These are phyloP conservation scores for Sander lucioperca DNA, from an alignment of 2,113 vertebrate genomes.

Conservation along the genomic window DNA sequence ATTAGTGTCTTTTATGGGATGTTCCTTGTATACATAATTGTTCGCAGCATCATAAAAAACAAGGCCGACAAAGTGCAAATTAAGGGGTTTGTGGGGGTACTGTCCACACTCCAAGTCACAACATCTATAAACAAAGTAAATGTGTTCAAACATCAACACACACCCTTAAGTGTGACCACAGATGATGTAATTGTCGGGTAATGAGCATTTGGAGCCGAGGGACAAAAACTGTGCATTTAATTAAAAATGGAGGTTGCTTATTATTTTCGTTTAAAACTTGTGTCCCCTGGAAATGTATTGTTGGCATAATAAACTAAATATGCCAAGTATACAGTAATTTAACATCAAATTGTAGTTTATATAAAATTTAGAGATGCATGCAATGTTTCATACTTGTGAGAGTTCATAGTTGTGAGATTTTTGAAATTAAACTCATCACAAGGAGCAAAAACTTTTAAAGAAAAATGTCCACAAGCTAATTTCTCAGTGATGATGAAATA, in stretches of 20 bases:
- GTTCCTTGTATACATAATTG: slow-evolving; percentile 80
- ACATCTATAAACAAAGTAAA: slow-evolving; percentile 75
- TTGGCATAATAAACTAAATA: slow-evolving; percentile 18
- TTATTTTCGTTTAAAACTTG: slow-evolving; percentile 49
- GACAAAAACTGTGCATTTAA: slow-evolving; percentile 54
- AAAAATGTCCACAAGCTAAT: not conserved
- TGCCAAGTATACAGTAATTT: not conserved
- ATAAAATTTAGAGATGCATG: not conserved
- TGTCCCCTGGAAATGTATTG: slow-evolving; percentile 16
- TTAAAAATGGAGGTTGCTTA: slow-evolving; percentile 53
- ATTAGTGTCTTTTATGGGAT: slow-evolving; percentile 80
- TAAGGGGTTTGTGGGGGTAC: slow-evolving; percentile 74
- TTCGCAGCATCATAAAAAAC: slow-evolving; percentile 77
- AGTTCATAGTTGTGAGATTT: not conserved
- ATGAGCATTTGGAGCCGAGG: slow-evolving; percentile 54
- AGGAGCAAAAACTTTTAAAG: not conserved
- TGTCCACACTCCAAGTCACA: slow-evolving; percentile 72
- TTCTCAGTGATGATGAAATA: slow-evolving; percentile 22
- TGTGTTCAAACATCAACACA: slow-evolving; percentile 61
- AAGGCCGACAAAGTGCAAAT: slow-evolving; percentile 76
- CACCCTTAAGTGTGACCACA: slow-evolving; percentile 67
- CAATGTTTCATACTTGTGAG: not conserved
- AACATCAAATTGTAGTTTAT: not conserved
- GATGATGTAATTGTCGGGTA: slow-evolving; percentile 70
- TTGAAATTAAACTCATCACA: not conserved